Base-by-base conservation (phyloP, 2,888 invertebrate species). In the Adelphocoris suturalis region DNA sequence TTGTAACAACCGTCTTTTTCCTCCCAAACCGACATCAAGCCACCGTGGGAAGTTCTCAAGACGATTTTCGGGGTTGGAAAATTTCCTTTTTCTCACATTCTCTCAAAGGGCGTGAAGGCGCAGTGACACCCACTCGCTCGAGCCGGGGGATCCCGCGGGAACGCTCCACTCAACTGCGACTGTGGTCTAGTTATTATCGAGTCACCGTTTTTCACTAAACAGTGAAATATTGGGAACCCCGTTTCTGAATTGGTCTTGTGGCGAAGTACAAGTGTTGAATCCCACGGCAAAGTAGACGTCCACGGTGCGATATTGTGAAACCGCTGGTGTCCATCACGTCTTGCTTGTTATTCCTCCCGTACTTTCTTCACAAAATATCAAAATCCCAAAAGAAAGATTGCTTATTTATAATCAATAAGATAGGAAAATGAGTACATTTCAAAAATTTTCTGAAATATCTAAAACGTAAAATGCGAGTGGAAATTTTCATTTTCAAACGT, bases 21-120 rank as follows among this genome's bases (percentile, higher is more conserved):
- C 52, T 16, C 11, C 27, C 23, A 11, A 11, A n/a, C n/a, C n/a
- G 19, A n/a, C 68, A 2, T 19, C n/a, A 47, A 46, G 48, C 82
- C 82, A 52, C 82, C 82, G 82, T 82, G 82, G 52, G 82, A 82
- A 82, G 82, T 82, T 82, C 82, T 82, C 82, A 52, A 4, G 13
- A 52, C 48, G 27, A 82, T 52, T 82, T 82, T 82, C 52, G 47
- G 82, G 82, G 68, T 68, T 80, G 46, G 47, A 80, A 80, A 47
- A 47, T 80, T 76, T 27, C 46, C 0, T 80, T 47, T 80, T 80
- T 47, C 78, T 46, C 37, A 9, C 19, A 1, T 0, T 27, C 76
- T 16, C 16, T 47, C 37, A 46, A 16, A 80, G 37, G 46, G 78
- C 46, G 47, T 47, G 78, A 80, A 47, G 37, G 37, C 78, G 37